Percentiles rank a stretch among this genome's conserved stretches.
Evolutionary conservation across 1,140 invertebrate species (phyloP).

Genomic region (Cherax quadricarinatus): DNA sequence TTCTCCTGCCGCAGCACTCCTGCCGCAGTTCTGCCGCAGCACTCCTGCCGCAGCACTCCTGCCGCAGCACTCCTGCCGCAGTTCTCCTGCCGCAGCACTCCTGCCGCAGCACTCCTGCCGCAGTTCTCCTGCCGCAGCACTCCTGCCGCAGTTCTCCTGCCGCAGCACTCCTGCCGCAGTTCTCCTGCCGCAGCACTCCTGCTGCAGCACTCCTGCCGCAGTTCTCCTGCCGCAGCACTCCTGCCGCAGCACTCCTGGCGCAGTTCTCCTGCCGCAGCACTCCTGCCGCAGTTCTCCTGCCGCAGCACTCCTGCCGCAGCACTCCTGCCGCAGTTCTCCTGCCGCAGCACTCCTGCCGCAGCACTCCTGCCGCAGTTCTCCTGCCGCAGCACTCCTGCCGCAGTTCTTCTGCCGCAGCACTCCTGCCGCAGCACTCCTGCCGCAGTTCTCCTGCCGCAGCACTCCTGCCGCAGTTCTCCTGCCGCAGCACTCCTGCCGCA

Average conservation of each 20-base stretch:
- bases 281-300: background rate
- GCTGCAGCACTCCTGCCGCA: background rate
- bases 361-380: background rate
- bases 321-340: background rate
- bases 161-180: background rate
- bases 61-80: background rate
- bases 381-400: background rate
- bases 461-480: too few relatives aligned
- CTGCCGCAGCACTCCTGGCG: background rate
- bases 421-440: too few relatives aligned
- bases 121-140: too few relatives aligned
- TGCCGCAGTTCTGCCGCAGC: too few relatives aligned
- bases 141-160: background rate
- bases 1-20: too few relatives aligned
- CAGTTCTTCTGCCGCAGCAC: background rate
- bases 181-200: background rate
- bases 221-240: background rate
- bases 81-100: background rate
- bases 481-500: too few relatives aligned
- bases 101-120: too few relatives aligned
- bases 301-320: background rate
- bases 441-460: too few relatives aligned
- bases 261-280: background rate
- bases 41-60: background rate
- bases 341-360: background rate